Conservation (phyloP, 2,888 invertebrate species). For the Acleris emargana region DNA sequence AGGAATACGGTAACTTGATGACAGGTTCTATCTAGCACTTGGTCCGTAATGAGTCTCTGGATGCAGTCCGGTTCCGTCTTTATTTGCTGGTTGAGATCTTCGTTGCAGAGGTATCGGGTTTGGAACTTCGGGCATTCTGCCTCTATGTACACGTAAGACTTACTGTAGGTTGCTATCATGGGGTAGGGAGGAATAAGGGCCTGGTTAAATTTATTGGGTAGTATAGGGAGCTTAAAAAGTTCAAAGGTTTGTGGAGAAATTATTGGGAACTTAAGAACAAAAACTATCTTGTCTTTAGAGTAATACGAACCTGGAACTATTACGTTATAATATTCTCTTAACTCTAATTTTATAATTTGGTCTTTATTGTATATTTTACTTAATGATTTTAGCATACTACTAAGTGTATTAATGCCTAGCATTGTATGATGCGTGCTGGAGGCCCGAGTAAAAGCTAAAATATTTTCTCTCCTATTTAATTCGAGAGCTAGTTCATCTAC, state of each 20-base stretch:
- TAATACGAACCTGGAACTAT: background rate
- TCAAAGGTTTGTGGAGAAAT: background rate
- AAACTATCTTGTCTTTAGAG: background rate
- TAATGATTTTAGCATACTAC: slow-evolving; percentile 1
- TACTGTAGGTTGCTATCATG: background rate
- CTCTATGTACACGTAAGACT: slow-evolving; percentile 8
- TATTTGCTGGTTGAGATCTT: background rate
- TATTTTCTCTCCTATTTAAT: slow-evolving; percentile 22
- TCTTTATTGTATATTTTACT: background rate
- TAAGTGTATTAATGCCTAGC: slow-evolving; percentile 7
- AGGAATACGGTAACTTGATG: background rate
- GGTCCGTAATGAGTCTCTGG: background rate
- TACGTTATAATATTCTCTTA: background rate
- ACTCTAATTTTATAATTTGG: background rate
- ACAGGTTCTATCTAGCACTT: background rate
- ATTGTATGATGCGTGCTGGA: slow-evolving; percentile 27
- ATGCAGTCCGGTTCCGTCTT: slow-evolving; percentile 1
- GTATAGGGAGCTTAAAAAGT: background rate
- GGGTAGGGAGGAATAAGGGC: background rate
- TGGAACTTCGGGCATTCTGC: slow-evolving; percentile 7
- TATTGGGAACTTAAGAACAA: background rate
- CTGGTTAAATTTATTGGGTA: background rate
- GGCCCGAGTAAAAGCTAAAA: slow-evolving; percentile 27
- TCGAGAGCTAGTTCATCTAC: slow-evolving; percentile 17
- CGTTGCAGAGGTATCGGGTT: background rate